Percentiles rank a stretch among this genome's conserved stretches.
Evolutionary conservation across 2,797 vertebrate genomes (phyloP).

Genomic region (Acropternis orthonyx): DNA sequence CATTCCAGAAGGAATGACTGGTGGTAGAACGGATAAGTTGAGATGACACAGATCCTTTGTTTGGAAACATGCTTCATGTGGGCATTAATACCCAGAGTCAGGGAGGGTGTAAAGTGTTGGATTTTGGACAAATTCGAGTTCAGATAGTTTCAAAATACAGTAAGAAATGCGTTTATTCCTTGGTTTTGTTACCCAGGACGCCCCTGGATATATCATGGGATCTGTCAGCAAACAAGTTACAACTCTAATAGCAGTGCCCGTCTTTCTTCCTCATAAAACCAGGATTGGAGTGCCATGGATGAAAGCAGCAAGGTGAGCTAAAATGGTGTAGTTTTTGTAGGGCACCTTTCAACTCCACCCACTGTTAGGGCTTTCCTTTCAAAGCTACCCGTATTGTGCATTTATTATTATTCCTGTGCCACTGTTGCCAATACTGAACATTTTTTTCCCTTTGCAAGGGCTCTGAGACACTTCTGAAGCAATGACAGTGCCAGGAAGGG

Average conservation of each 20-base stretch:
- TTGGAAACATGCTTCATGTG: not conserved
- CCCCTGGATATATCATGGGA: not conserved
- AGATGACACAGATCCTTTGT: not conserved
- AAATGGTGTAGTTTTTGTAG: not conserved
- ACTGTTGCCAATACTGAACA: not conserved
- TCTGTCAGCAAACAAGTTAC: not conserved
- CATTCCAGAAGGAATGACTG: not conserved
- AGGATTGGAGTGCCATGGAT: not conserved
- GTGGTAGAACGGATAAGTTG: not conserved
- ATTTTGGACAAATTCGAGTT: not conserved
- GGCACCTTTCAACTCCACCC: not conserved
- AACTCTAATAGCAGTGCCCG: not conserved
- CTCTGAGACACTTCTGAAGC: not conserved
- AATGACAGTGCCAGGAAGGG: not conserved
- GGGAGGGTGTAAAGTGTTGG: not conserved
- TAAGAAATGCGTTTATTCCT: not conserved
- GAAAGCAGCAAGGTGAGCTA: not conserved
- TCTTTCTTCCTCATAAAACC: not conserved
- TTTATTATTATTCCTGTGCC: not conserved
- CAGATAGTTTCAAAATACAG: not conserved
- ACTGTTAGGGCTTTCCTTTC: not conserved
- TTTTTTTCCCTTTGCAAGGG: not conserved
- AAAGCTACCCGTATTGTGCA: not conserved
- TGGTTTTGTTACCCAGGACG: not conserved
- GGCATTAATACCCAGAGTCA: not conserved